Base-by-base conservation (phyloP, 2,113 vertebrate genomes). In the Peromyscus leucopus region DNA sequence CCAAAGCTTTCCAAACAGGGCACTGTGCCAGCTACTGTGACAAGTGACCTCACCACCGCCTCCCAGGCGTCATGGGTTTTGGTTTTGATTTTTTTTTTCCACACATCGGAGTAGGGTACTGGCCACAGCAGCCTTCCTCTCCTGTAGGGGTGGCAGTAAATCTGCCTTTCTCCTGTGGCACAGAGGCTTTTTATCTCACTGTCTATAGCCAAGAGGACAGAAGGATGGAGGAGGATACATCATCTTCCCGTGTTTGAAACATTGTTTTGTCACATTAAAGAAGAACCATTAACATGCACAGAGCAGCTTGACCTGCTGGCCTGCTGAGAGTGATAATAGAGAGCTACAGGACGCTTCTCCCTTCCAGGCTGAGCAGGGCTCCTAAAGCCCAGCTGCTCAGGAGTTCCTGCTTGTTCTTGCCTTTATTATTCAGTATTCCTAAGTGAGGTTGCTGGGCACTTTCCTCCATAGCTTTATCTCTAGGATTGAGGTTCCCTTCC, bases 321-420 rank as follows among this genome's bases (percentile, higher is more conserved):
- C 46, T 55, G 46, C 65, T 55, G 85, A 55, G 31, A 15, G 48
- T 39, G 24, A 10, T 28, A 5, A 55, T 12, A 9, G 48, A 36
- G 65, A 17, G n/a, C 65, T 17, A 21, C 72, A 7, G 28, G 13
- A 46, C 5, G 24, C 63, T 28, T 71, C 78, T 28, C 42, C 63
- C 78, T 72, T 72, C 67, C 67, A 3, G 21, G 51, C 9, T 57
- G 15, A 89, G 51, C 15, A 16, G 26, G 4, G 2, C n/a, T 63
- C 21, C 79, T 59, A 11, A 59, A 36, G 55, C 57, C 80, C 61
- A 10, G 46, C 71, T 10, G 11, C 1, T 2, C 1, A 3, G 33
- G 0, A 24, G 13, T 39, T 0, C 2, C 76, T 36, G 12, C n/a
- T 48, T 19, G 0, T 26, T 55, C 1, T n/a, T 17, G 88, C 1